phyloP scores from a whole-genome alignment of 2,888 invertebrate genomes.

The Synanthedon andrenaeformis region DNA sequence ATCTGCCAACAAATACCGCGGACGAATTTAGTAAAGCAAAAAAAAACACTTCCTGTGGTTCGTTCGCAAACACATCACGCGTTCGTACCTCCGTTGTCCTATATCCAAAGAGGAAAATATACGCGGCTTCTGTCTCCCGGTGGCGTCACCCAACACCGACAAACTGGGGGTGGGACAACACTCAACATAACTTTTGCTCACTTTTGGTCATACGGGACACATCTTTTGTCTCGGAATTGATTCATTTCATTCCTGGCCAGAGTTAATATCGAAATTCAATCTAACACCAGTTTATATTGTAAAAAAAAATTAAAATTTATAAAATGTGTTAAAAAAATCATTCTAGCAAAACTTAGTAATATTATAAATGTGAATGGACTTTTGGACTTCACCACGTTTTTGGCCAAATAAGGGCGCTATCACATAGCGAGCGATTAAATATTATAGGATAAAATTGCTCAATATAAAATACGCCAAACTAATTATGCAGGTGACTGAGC shows the following conservation, averaged over 20 bases:
- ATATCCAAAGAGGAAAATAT: conserved; percentile 67
- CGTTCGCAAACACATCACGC: no score
- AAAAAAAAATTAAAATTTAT: not conserved
- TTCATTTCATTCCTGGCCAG: not conserved
- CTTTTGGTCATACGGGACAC: conserved; percentile 5
- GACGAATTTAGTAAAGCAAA: not conserved
- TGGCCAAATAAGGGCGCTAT: no score
- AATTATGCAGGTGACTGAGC: no score
- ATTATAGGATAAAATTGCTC: no score
- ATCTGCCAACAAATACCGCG: not conserved
- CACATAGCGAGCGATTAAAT: no score
- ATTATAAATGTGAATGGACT: no score
- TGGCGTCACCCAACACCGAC: conserved; percentile 60
- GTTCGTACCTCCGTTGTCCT: conserved; percentile 49
- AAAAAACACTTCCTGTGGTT: not conserved
- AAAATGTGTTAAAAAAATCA: no score
- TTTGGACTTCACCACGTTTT: no score
- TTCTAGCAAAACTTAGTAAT: no score
- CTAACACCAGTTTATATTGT: not conserved
- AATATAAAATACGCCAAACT: no score
- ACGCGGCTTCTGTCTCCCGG: conserved; percentile 61
- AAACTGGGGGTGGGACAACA: conserved; percentile 41
- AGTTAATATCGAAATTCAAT: not conserved
- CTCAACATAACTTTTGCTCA: conserved; percentile 11
- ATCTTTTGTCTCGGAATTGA: not conserved